phyloP scores from a whole-genome alignment of 1,140 invertebrate genomes.

The Arion vulgaris region DNA sequence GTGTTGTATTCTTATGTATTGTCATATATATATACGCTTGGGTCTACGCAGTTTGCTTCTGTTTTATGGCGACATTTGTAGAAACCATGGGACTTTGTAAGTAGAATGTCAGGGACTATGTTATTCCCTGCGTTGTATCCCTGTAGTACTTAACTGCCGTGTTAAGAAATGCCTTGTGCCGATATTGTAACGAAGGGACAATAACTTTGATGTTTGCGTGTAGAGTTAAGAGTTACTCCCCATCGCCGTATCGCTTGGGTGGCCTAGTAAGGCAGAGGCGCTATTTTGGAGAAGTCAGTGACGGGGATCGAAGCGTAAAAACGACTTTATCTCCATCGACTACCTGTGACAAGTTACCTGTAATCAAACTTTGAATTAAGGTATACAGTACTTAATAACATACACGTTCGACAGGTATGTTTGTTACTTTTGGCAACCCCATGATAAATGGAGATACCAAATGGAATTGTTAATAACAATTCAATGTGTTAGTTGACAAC shows the following conservation, averaged over 20 bases:
- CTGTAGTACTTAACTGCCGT: neutral
- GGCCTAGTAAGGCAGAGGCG: neutral
- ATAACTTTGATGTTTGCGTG: neutral
- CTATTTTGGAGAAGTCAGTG: neutral
- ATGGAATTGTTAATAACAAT: too few relatives aligned
- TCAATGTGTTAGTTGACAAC: too few relatives aligned
- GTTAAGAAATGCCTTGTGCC: neutral
- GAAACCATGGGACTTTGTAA: too few relatives aligned
- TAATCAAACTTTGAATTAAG: too few relatives aligned
- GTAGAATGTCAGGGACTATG: too few relatives aligned
- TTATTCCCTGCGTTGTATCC: too few relatives aligned
- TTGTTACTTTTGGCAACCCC: too few relatives aligned
- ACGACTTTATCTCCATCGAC: neutral
- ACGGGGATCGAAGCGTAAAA: neutral
- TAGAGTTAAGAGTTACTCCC: neutral
- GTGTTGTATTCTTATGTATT: too few relatives aligned
- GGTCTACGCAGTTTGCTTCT: neutral
- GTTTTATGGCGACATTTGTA: neutral
- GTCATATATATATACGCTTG: neutral
- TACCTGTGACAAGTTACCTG: too few relatives aligned
- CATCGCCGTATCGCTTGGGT: neutral
- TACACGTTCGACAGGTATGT: too few relatives aligned
- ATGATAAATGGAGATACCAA: too few relatives aligned
- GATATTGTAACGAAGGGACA: neutral
- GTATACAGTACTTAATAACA: too few relatives aligned